Evolutionary conservation across 2,113 vertebrate genomes (phyloP).

Genomic region (Sinocyclocheilus rhinocerous): DNA sequence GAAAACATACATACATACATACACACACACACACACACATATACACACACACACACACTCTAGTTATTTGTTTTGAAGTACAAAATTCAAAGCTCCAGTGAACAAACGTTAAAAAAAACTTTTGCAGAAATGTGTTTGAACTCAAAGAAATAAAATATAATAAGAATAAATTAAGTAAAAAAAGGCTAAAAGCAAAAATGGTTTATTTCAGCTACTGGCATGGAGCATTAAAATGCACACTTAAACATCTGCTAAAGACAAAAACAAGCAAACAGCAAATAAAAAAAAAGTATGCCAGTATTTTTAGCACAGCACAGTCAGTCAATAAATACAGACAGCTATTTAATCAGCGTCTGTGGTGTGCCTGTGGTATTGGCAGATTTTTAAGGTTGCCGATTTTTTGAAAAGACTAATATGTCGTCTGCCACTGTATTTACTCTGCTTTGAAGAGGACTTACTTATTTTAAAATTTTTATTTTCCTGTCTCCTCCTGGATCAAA

Average conservation of each 20-base stretch:
- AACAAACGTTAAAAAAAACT: background rate
- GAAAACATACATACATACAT: background rate
- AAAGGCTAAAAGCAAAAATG: background rate
- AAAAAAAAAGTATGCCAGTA: background rate
- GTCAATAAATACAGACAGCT: constrained; percentile 13
- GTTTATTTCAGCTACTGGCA: background rate
- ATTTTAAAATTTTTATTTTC: constrained; percentile 2
- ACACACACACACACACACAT: no score
- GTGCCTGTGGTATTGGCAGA: constrained; percentile 9
- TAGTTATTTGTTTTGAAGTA: background rate
- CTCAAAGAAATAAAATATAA: background rate
- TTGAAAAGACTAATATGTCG: background rate
- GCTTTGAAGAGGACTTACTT: background rate
- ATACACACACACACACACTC: no score
- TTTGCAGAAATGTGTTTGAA: background rate
- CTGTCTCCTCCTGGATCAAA: constrained; percentile 13
- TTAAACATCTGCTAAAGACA: background rate
- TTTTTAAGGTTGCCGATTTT: background rate
- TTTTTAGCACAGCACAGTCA: constrained; percentile 7
- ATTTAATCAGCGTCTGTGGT: constrained; percentile 22
- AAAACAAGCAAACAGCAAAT: background rate
- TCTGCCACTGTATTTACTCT: background rate
- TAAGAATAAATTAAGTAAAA: background rate
- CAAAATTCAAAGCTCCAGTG: background rate
- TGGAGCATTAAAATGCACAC: background rate